Percentiles rank a stretch among this genome's conserved stretches.
phyloP scores from a whole-genome alignment of 2,113 vertebrate species.

The Laticauda colubrina region DNA sequence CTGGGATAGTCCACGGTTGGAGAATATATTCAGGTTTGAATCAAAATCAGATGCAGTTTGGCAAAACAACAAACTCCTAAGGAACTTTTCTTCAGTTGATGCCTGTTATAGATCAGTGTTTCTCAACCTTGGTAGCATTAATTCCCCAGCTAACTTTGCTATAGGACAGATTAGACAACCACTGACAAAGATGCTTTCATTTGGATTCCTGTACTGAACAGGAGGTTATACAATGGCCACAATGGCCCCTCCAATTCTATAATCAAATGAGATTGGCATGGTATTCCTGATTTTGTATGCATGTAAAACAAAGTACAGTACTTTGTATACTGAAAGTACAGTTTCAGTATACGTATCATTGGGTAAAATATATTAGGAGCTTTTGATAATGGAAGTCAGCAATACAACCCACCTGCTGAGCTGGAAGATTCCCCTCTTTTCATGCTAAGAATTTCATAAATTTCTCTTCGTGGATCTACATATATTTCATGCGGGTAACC shows the following conservation, averaged over 20 bases:
- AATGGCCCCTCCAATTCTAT: not conserved
- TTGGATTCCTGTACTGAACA: not conserved
- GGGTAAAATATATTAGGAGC: not conserved
- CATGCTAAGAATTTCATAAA: constrained; percentile 88
- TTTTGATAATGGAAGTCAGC: not conserved
- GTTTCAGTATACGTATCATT: not conserved
- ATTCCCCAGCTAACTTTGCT: not conserved
- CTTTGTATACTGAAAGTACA: no score
- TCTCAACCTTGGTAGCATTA: not conserved
- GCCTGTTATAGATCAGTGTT: not conserved
- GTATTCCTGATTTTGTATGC: not conserved
- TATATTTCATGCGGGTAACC: constrained; percentile 89
- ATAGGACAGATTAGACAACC: not conserved
- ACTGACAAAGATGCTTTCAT: not conserved
- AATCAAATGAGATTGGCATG: not conserved
- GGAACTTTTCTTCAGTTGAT: not conserved
- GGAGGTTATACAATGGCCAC: not conserved
- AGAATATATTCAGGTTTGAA: not conserved
- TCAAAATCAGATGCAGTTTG: not conserved
- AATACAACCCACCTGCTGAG: constrained; percentile 72
- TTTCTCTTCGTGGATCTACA: constrained; percentile 84
- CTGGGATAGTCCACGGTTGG: not conserved
- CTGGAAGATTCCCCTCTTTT: constrained; percentile 81
- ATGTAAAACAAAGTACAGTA: no score
- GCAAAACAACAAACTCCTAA: not conserved